Conservation (phyloP, 2,888 invertebrate species). For the Calliopum simillimum region DNA sequence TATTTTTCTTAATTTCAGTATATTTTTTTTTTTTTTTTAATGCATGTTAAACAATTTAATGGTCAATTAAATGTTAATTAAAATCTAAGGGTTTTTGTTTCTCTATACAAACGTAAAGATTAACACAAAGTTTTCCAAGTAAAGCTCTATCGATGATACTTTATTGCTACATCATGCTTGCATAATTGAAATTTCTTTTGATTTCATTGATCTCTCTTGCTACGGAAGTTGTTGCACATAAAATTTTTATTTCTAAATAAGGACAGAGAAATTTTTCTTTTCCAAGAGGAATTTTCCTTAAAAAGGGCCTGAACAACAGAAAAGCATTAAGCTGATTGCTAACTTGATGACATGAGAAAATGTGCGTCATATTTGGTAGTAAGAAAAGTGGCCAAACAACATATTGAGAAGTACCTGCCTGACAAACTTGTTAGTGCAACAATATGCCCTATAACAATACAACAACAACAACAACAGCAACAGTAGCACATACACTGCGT, state of each 20-base stretch:
- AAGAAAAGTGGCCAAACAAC: neutral
- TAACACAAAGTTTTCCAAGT: no score
- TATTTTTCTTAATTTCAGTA: slow-evolving; percentile 19
- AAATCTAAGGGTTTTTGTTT: slow-evolving; percentile 28
- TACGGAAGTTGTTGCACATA: no score
- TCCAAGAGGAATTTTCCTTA: neutral
- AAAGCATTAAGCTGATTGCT: neutral
- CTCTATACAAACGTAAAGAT: neutral
- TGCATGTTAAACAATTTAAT: slow-evolving; percentile 32
- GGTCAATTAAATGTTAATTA: slow-evolving; percentile 25
- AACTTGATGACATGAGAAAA: neutral
- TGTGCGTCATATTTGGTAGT: neutral
- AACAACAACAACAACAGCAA: no score
- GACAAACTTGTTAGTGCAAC: slow-evolving; percentile 1
- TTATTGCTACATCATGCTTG: neutral
- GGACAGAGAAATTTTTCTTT: neutral
- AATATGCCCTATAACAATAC: neutral
- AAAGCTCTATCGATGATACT: neutral
- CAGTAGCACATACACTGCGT: no score
- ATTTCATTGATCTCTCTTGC: no score
- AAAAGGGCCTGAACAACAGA: slow-evolving; percentile 3
- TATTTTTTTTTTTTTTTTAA: slow-evolving; percentile 25
- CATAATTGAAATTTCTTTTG: neutral
- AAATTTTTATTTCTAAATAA: neutral
- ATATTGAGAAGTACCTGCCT: neutral